These are phyloP conservation scores for Phoeniculus purpureus DNA, from an alignment of 2,797 vertebrate genomes.

Conservation along the genomic window DNA sequence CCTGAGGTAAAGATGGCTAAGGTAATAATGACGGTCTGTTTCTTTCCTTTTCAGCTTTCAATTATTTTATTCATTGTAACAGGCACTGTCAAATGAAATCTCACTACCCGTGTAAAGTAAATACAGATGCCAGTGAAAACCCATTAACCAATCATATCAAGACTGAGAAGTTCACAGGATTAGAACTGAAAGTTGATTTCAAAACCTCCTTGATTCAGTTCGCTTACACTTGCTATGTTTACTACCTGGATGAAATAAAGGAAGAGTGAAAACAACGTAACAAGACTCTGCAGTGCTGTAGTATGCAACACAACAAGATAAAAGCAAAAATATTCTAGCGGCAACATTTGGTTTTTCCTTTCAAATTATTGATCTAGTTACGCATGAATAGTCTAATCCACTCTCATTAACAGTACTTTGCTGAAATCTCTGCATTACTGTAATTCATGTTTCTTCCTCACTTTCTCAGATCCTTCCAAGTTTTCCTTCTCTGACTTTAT, in stretches of 20 bases:
- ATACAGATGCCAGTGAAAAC: not conserved
- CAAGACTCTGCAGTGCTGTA: not conserved
- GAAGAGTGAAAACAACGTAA: not conserved
- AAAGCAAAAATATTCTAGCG: not conserved
- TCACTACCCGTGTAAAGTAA: not conserved
- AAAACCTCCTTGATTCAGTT: not conserved
- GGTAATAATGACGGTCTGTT: not conserved
- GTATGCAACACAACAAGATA: not conserved
- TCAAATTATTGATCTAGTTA: not conserved
- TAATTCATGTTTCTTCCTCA: not conserved
- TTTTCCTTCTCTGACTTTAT: not conserved
- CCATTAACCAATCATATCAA: not conserved
- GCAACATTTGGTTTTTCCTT: not conserved
- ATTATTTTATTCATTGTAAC: not conserved
- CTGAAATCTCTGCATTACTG: not conserved
- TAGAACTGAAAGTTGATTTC: not conserved
- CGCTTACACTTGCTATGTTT: not conserved
- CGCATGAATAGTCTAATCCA: not conserved
- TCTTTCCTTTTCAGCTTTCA: not conserved
- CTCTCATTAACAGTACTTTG: not conserved
- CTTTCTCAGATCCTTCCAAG: not conserved
- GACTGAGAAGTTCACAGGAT: not conserved
- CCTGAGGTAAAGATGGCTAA: constrained; percentile 70
- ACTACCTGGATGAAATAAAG: not conserved
- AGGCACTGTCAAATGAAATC: not conserved